Conservation (phyloP, 2,113 vertebrate genomes). For the Charadrius vociferus region DNA sequence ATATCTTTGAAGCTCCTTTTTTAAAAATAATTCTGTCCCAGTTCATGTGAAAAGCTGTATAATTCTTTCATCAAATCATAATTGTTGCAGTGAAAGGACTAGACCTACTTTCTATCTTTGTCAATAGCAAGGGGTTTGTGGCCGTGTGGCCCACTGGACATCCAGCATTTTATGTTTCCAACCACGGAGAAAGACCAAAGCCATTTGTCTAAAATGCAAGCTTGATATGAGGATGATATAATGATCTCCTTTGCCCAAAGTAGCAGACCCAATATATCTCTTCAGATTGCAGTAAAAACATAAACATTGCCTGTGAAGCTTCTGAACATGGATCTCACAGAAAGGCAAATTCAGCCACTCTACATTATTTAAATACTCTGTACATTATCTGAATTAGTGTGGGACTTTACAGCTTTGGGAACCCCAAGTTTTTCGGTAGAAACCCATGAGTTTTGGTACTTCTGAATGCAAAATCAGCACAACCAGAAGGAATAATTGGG, state of each 20-base stretch:
- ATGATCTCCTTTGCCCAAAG: neutral
- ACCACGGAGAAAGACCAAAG: neutral
- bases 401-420: neutral
- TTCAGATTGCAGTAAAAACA: neutral
- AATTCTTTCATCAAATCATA: conserved; percentile 50
- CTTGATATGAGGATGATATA: neutral
- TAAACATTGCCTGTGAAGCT: neutral
- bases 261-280: neutral
- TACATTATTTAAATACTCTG: neutral
- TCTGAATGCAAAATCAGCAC: neutral
- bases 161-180: neutral
- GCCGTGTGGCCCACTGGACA: neutral
- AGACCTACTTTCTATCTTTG: conserved; percentile 7
- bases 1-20: conserved; percentile 29
- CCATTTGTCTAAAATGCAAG: neutral
- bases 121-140: neutral
- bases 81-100: neutral
- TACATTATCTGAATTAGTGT: neutral
- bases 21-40: conserved; percentile 3
- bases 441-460: neutral
- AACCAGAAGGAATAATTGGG: neutral
- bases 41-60: conserved; percentile 17
- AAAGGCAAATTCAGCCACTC: neutral
- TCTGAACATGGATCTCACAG: neutral
- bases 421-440: neutral